These are phyloP conservation scores for Drosophila neutralis DNA, from an alignment of 2,888 invertebrate genomes.

Conservation along the genomic window DNA sequence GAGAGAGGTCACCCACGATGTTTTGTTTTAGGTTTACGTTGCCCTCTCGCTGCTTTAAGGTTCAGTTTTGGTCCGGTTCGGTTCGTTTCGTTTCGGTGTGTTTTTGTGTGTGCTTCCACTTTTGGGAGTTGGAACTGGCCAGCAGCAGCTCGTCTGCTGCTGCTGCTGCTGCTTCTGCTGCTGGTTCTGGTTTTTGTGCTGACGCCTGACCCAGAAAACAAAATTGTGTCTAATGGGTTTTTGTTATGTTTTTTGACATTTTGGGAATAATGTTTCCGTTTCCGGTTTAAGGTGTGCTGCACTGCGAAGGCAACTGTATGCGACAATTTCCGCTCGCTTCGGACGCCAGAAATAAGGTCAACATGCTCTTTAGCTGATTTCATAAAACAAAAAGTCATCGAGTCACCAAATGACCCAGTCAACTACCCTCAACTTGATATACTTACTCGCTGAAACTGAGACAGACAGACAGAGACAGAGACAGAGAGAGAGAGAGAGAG, in stretches of 20 bases:
- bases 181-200: slow-evolving; percentile 42
- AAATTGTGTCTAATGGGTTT: slow-evolving; percentile 79
- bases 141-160: slow-evolving; percentile 8
- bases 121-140: slow-evolving; percentile 57
- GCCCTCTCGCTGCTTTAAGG: slow-evolving; percentile 1
- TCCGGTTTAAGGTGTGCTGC: slow-evolving; percentile 78
- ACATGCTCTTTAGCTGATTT: slow-evolving; percentile 69
- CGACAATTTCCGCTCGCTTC: slow-evolving; percentile 69
- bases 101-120: slow-evolving; percentile 54
- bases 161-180: slow-evolving; percentile 4
- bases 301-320: slow-evolving; percentile 54
- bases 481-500: too few relatives aligned
- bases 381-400: slow-evolving; percentile 56
- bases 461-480: neutral
- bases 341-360: slow-evolving; percentile 66
- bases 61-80: slow-evolving; percentile 13
- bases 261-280: slow-evolving; percentile 79
- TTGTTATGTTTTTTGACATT: slow-evolving; percentile 80
- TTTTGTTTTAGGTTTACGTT: slow-evolving; percentile 61
- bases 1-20: slow-evolving; percentile 49
- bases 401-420: slow-evolving; percentile 19
- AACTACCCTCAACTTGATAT: slow-evolving; percentile 16
- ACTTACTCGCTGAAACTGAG: neutral
- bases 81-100: slow-evolving; percentile 22
- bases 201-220: slow-evolving; percentile 73